phyloP scores from a whole-genome alignment of 2,888 invertebrate species.

The Heliconius sara region DNA sequence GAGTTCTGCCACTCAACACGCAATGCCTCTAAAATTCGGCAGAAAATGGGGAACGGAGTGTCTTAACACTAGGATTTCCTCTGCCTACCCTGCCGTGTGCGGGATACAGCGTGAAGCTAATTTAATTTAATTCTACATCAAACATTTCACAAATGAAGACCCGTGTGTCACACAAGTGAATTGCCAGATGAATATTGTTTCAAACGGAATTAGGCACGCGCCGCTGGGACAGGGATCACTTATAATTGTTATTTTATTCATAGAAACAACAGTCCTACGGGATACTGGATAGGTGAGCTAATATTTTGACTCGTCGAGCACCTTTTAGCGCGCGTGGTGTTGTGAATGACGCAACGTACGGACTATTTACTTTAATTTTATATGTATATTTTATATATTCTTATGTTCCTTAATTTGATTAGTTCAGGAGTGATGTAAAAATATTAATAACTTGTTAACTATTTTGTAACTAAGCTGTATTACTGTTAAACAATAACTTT shows the following conservation, averaged over 20 bases:
- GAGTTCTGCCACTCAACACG: too few species aligned
- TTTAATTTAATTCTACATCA: too few species aligned
- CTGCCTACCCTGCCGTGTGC: too few species aligned
- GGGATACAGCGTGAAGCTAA: too few species aligned
- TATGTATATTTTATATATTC: not conserved
- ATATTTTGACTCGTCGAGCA: conserved; percentile 77
- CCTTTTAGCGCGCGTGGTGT: conserved; percentile 70
- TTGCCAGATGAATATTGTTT: conserved; percentile 83
- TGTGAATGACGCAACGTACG: conserved; percentile 50
- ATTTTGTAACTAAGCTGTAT: too few species aligned
- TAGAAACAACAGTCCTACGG: conserved; percentile 81
- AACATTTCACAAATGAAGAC: not conserved
- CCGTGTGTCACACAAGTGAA: conserved; percentile 65
- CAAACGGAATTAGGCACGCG: conserved; percentile 83
- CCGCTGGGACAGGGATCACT: conserved; percentile 76
- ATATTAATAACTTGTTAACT: too few species aligned
- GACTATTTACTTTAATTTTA: conserved; percentile 1
- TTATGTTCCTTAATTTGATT: not conserved
- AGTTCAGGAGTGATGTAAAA: not conserved
- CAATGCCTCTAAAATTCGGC: too few species aligned
- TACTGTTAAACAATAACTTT: too few species aligned
- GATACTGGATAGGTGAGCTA: conserved; percentile 76
- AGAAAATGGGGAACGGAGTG: too few species aligned
- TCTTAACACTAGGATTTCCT: too few species aligned
- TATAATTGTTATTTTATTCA: conserved; percentile 85